phyloP scores from a whole-genome alignment of 92 coral and sea anemone species.

The Paragorgia papillata region DNA sequence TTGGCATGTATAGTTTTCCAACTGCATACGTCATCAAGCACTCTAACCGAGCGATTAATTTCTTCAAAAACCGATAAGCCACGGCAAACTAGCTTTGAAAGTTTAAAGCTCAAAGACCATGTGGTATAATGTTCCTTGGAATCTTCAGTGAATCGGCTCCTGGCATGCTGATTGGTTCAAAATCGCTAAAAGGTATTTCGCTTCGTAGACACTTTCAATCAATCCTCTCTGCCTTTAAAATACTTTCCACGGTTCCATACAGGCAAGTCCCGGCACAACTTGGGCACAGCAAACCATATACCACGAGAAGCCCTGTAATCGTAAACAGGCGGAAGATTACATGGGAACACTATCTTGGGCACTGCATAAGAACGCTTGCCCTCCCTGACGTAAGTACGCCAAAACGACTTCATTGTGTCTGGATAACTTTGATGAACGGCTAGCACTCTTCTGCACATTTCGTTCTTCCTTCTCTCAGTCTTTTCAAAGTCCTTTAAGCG shows the following conservation, averaged over 20 bases:
- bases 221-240: not conserved
- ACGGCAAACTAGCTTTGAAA: no score
- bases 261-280: slow-evolving; percentile 1
- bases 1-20: no score
- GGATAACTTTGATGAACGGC: slow-evolving; percentile 8
- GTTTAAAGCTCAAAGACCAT: no score
- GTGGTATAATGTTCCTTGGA: no score
- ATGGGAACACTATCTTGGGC: not conserved
- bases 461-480: not conserved
- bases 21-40: no score
- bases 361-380: not conserved
- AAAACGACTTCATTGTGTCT: not conserved
- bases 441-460: not conserved
- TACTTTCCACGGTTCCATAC: not conserved
- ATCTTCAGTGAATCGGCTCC: no score
- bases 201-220: no score
- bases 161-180: no score
- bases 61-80: no score
- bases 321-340: not conserved
- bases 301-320: not conserved
- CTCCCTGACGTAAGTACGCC: not conserved
- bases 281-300: not conserved
- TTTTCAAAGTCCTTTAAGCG: not conserved
- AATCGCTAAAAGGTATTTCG: no score
- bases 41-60: no score